phyloP scores from a whole-genome alignment of 1,140 invertebrate genomes.

The Heliconius melpomene region DNA sequence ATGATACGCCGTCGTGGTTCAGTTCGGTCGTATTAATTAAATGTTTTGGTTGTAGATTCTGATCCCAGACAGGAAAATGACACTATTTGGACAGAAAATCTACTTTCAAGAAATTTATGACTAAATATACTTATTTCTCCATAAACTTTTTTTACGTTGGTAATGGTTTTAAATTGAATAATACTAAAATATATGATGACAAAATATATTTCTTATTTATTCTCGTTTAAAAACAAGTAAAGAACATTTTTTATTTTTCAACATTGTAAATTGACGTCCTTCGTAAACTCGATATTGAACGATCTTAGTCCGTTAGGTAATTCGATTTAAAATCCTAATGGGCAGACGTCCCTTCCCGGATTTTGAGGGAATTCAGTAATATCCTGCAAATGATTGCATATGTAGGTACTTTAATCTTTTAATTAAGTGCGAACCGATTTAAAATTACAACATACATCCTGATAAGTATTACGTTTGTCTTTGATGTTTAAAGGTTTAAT shows the following conservation, averaged over 20 bases:
- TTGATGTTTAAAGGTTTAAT: not conserved
- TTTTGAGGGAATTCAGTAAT: constrained; percentile 45
- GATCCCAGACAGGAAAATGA: too few species aligned
- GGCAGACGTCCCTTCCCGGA: constrained; percentile 31
- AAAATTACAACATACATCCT: constrained; percentile 7
- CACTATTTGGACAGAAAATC: too few species aligned
- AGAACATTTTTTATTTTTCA: too few species aligned
- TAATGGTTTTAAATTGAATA: too few species aligned
- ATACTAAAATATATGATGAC: too few species aligned
- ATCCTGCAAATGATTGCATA: constrained; percentile 45
- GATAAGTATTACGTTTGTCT: not conserved
- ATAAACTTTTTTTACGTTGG: too few species aligned
- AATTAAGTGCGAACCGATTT: not conserved
- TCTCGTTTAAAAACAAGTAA: too few species aligned
- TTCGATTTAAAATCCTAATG: constrained; percentile 41
- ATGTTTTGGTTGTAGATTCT: not conserved
- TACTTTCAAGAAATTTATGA: too few species aligned
- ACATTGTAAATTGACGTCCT: not conserved
- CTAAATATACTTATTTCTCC: too few species aligned
- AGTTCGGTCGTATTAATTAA: not conserved
- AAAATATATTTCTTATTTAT: too few species aligned
- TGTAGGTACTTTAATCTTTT: not conserved
- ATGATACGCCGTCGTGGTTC: not conserved
- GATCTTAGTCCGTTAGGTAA: constrained; percentile 30
- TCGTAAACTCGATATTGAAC: constrained; percentile 28